A percentile compares a stretch with the other conserved stretches of the same genome.
These are phyloP conservation scores for Choristoneura rosaceana DNA, from an alignment of 2,888 invertebrate species.

Conservation along the genomic window DNA sequence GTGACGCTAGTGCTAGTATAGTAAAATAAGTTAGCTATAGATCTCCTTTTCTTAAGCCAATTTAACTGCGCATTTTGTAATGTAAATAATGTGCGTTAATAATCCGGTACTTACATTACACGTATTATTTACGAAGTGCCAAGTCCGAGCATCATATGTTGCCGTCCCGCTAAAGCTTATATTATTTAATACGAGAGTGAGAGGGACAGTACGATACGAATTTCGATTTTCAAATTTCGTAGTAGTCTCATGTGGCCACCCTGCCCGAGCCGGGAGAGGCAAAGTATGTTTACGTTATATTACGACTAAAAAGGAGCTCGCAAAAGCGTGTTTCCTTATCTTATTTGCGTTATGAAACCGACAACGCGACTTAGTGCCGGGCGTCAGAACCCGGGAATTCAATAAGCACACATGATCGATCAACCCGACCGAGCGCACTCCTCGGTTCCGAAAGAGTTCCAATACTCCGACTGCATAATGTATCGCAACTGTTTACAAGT, in stretches of 20 bases:
- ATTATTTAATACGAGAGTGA: no score
- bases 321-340: constrained; percentile 5
- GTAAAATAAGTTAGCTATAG: no score
- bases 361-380: constrained; percentile 9
- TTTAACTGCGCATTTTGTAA: no score
- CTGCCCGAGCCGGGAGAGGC: neutral
- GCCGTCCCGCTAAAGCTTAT: no score
- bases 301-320: neutral
- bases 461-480: constrained; percentile 39
- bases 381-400: constrained; percentile 25
- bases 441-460: constrained; percentile 28
- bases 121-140: no score
- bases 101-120: no score
- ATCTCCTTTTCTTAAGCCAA: no score
- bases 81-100: no score
- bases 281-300: neutral
- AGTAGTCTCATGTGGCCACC: no score
- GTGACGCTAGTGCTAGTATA: no score
- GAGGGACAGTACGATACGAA: no score
- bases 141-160: no score
- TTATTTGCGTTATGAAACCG: constrained; percentile 13
- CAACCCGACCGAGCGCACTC: constrained; percentile 26
- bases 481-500: constrained; percentile 39
- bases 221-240: neutral
- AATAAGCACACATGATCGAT: constrained; percentile 41